phyloP scores from a whole-genome alignment of 2,113 vertebrate species.

The rat (Rattus norvegicus) region DNA sequence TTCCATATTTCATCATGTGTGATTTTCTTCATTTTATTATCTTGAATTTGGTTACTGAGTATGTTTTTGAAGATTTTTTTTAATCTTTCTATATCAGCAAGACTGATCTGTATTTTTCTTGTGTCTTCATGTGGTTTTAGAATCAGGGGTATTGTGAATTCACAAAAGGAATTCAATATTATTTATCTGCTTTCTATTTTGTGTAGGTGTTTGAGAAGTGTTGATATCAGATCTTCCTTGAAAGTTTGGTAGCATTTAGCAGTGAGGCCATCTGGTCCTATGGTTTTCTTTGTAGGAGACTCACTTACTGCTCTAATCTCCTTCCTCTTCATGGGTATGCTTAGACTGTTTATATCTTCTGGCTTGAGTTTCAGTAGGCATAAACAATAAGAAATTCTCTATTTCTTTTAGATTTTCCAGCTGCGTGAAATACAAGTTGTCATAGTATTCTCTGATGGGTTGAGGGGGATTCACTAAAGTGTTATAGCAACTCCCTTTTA shows the following conservation, averaged over 20 bases:
- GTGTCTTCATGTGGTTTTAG: not conserved
- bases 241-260: not conserved
- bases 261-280: not conserved
- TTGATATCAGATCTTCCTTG: not conserved
- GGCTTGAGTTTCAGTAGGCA: not conserved
- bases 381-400: not conserved
- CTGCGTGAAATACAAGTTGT: not conserved
- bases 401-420: not conserved
- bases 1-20: not conserved
- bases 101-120: not conserved
- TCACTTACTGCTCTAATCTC: not conserved
- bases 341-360: not conserved
- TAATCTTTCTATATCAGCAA: not conserved
- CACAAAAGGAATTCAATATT: not conserved
- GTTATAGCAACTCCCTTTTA: not conserved
- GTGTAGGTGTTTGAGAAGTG: not conserved
- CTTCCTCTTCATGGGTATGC: not conserved
- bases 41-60: not conserved
- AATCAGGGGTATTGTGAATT: not conserved
- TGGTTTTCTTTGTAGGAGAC: not conserved
- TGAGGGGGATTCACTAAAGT: not conserved
- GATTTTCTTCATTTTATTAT: not conserved
- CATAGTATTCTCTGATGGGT: not conserved
- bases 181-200: not conserved
- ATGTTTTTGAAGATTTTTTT: not conserved